These are phyloP conservation scores for Gavialis gangeticus DNA, from an alignment of 2,113 vertebrate genomes.

Conservation along the genomic window DNA sequence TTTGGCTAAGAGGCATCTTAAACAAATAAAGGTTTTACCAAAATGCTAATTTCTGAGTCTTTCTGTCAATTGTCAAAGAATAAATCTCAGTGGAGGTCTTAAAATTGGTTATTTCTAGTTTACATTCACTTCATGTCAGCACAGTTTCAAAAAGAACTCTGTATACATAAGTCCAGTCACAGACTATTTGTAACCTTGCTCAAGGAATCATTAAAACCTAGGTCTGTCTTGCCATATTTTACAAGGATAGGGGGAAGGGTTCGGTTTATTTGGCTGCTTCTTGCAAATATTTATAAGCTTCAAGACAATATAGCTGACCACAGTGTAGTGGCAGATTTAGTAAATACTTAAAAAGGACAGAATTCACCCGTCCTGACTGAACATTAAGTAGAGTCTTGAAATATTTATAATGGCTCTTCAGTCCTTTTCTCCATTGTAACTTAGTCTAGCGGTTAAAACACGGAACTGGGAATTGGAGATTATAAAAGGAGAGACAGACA, in stretches of 20 bases:
- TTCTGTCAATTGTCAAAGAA: slow-evolving; percentile 77
- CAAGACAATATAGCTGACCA: background rate
- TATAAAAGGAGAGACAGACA: background rate
- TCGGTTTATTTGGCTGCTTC: slow-evolving; percentile 35
- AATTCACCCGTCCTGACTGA: background rate
- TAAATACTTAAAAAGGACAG: slow-evolving; percentile 25
- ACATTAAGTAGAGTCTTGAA: slow-evolving; percentile 50
- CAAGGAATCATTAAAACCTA: slow-evolving; percentile 70
- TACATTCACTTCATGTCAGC: slow-evolving; percentile 70
- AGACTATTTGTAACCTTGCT: slow-evolving; percentile 67
- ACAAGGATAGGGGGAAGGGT: slow-evolving; percentile 10
- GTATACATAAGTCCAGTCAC: slow-evolving; percentile 63
- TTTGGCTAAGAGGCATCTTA: slow-evolving; percentile 80
- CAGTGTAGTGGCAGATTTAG: slow-evolving; percentile 28
- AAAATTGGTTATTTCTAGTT: slow-evolving; percentile 77
- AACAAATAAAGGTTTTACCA: slow-evolving; percentile 82
- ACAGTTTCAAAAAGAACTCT: slow-evolving; percentile 73
- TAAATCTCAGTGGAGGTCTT: slow-evolving; percentile 67
- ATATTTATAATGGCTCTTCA: background rate
- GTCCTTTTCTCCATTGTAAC: background rate
- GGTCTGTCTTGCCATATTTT: slow-evolving; percentile 64
- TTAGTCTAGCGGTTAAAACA: background rate
- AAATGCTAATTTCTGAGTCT: slow-evolving; percentile 81
- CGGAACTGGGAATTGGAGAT: background rate
- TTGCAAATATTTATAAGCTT: slow-evolving; percentile 66